Conservation (phyloP, 2,797 vertebrate species). For the Scolopax bukidnonensis region DNA sequence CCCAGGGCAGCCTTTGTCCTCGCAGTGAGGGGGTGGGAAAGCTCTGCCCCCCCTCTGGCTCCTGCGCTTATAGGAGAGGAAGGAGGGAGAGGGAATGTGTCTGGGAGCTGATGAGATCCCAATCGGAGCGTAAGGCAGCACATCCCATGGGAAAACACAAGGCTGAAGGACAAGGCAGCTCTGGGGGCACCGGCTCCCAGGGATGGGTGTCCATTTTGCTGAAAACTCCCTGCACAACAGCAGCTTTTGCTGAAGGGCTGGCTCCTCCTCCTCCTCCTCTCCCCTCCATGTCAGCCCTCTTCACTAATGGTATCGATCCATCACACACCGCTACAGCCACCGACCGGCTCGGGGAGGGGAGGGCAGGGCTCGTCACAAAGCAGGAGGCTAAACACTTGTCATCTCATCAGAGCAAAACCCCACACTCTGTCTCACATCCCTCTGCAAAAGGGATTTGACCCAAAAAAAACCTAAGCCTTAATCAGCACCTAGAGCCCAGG, state of each 20-base stretch:
- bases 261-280: constrained; percentile 55
- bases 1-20: background rate
- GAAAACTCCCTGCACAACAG: background rate
- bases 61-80: fast-evolving
- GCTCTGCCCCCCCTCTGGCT: background rate
- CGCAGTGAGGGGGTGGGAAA: background rate
- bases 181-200: background rate
- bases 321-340: background rate
- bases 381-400: background rate
- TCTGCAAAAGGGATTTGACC: background rate
- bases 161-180: background rate
- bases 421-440: background rate
- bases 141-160: fast-evolving
- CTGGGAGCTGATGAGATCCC: background rate
- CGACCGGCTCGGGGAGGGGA: background rate
- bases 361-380: background rate
- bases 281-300: constrained; percentile 16
- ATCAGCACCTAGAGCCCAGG: fast-evolving
- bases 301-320: background rate
- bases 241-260: background rate
- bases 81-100: background rate
- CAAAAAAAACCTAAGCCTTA: background rate
- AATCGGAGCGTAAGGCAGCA: fast-evolving
- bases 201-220: background rate
- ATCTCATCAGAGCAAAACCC: background rate